Conservation (phyloP, 2,113 vertebrate species). For the Urocynchramus pylzowi region DNA sequence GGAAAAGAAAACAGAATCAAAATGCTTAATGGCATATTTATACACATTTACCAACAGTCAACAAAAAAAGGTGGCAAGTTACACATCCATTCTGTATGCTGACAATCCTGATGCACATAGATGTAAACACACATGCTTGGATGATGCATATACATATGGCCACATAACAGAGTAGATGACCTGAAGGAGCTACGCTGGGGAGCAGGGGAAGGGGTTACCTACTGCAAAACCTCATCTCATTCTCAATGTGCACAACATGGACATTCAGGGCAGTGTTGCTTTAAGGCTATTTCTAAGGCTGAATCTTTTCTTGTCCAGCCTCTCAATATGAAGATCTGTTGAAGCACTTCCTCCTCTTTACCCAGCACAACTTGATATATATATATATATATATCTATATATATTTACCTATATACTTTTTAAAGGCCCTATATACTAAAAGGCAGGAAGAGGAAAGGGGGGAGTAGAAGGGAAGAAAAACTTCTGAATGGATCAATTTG, state of each 20-base stretch:
- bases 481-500: neutral
- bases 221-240: neutral
- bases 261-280: slow-evolving; percentile 70
- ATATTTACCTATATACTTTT: slow-evolving; percentile 46
- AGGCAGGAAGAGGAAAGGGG: neutral
- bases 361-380: slow-evolving; percentile 20
- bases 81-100: slow-evolving; percentile 67
- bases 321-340: neutral
- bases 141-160: slow-evolving; percentile 18
- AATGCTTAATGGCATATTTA: slow-evolving; percentile 62
- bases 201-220: slow-evolving; percentile 8
- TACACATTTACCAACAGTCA: slow-evolving; percentile 64
- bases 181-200: slow-evolving; percentile 26
- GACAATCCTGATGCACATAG: slow-evolving; percentile 13
- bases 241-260: slow-evolving; percentile 21
- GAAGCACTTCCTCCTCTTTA: slow-evolving; percentile 29
- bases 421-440: slow-evolving; percentile 37
- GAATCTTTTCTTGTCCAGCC: neutral
- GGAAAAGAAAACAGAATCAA: slow-evolving; percentile 40
- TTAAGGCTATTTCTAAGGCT: slow-evolving; percentile 72
- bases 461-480: neutral
- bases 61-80: slow-evolving; percentile 62
- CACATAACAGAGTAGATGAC: slow-evolving; percentile 38
- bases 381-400: slow-evolving; percentile 22
- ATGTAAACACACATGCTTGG: slow-evolving; percentile 58